Percentiles rank a stretch among this genome's conserved stretches.
Conservation (phyloP, 2,888 invertebrate species). For the Cheiracanthium punctorium region DNA sequence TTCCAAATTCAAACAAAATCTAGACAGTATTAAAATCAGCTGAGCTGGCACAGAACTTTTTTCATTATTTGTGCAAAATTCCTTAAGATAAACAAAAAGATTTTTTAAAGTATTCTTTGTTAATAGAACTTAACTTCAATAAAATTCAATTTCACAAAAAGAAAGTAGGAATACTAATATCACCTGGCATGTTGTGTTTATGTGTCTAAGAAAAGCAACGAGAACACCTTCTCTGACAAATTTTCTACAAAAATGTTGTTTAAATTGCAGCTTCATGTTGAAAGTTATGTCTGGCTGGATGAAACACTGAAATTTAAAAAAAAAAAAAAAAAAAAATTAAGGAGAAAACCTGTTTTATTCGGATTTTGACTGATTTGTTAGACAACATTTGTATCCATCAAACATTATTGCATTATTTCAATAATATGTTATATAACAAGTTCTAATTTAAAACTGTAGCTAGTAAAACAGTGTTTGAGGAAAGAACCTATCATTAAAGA, state of each 20-base stretch:
- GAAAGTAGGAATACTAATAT: constrained; percentile 43
- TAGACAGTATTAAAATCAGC: constrained; percentile 88
- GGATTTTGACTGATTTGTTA: too few species aligned
- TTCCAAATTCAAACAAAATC: constrained; percentile 93
- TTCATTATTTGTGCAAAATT: constrained; percentile 76
- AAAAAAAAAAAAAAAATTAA: too few species aligned
- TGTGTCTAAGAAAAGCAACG: constrained; percentile 86
- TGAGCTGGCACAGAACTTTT: constrained; percentile 82
- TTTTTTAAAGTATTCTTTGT: too few species aligned
- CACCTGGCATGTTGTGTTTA: constrained; percentile 83
- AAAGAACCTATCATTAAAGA: too few species aligned
- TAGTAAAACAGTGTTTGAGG: too few species aligned
- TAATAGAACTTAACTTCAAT: neutral
- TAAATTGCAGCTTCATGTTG: constrained; percentile 89
- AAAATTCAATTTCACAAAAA: constrained; percentile 7
- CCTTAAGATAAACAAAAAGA: constrained; percentile 73
- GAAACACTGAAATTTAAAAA: constrained; percentile 84
- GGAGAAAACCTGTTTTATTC: too few species aligned
- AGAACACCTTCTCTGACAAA: constrained; percentile 91
- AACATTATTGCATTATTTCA: too few species aligned
- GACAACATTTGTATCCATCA: too few species aligned
- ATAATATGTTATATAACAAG: too few species aligned
- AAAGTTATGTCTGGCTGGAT: constrained; percentile 92
- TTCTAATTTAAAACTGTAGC: too few species aligned
- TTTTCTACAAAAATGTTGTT: constrained; percentile 86